These are phyloP conservation scores for Eristalinus sepulchralis DNA, from an alignment of 2,888 invertebrate species.

Conservation along the genomic window DNA sequence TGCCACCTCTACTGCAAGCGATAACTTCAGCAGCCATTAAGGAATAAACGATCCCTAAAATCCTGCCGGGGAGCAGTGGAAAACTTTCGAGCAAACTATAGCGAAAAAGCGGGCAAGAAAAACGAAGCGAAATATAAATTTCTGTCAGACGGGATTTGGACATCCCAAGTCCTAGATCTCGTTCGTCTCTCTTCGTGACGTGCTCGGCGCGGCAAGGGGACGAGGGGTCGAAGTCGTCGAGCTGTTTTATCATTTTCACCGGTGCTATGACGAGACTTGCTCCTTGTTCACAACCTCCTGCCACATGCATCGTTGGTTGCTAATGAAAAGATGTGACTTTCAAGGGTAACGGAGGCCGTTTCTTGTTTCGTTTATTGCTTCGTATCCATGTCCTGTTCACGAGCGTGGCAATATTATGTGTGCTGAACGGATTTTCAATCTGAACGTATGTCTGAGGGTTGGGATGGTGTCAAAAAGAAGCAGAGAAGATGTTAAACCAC, in stretches of 20 bases:
- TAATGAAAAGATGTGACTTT: slow-evolving; percentile 54
- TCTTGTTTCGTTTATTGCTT: neutral
- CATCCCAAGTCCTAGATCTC: neutral
- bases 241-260: neutral
- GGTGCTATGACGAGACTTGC: slow-evolving; percentile 23
- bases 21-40: slow-evolving; percentile 22
- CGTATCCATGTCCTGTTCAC: neutral
- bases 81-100: neutral
- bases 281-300: slow-evolving; percentile 28
- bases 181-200: neutral
- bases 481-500: neutral
- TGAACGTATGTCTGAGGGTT: neutral
- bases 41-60: slow-evolving; percentile 10
- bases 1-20: slow-evolving; percentile 7
- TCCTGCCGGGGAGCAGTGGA: slow-evolving; percentile 5
- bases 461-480: neutral
- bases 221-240: no score
- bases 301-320: slow-evolving; percentile 61
- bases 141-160: neutral
- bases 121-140: neutral
- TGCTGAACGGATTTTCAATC: neutral
- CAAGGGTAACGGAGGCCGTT: slow-evolving; percentile 5
- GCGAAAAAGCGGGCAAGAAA: neutral
- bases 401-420: neutral
- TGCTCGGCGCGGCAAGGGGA: neutral